A percentile compares a stretch with the other conserved stretches of the same genome.
phyloP scores from a whole-genome alignment of 2,113 vertebrate genomes.

The Picathartes gymnocephalus region DNA sequence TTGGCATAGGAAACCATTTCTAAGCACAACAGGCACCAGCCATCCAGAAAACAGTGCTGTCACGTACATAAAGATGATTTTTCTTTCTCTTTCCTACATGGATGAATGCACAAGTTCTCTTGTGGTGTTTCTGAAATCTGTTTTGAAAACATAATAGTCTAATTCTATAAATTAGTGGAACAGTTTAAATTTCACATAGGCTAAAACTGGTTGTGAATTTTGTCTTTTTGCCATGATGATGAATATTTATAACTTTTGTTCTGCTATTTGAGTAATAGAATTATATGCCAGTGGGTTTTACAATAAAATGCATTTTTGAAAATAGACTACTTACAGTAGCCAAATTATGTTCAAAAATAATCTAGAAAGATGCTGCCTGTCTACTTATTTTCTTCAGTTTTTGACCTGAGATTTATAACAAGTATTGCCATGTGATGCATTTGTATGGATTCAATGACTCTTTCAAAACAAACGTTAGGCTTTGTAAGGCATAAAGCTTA shows the following conservation, averaged over 20 bases:
- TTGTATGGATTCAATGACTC: background rate
- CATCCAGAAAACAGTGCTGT: slow-evolving; percentile 25
- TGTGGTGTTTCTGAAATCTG: background rate
- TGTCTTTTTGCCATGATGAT: background rate
- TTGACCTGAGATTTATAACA: background rate
- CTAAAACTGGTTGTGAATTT: background rate
- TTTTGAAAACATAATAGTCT: background rate
- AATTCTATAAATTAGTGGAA: background rate
- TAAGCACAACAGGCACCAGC: background rate
- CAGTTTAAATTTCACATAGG: background rate
- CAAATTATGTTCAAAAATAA: background rate
- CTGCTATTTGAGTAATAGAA: background rate
- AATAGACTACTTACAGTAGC: background rate
- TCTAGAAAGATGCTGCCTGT: background rate
- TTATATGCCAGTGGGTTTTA: background rate
- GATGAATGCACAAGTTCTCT: slow-evolving; percentile 10
- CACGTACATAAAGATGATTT: slow-evolving; percentile 19
- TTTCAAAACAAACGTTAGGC: background rate
- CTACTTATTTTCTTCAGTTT: background rate
- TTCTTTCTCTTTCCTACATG: background rate
- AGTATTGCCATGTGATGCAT: background rate
- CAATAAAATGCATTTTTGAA: background rate
- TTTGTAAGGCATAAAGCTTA: background rate
- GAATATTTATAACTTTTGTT: background rate
- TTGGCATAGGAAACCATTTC: background rate